phyloP scores from a whole-genome alignment of 2,797 vertebrate species.

The Etheostoma nigrum region DNA sequence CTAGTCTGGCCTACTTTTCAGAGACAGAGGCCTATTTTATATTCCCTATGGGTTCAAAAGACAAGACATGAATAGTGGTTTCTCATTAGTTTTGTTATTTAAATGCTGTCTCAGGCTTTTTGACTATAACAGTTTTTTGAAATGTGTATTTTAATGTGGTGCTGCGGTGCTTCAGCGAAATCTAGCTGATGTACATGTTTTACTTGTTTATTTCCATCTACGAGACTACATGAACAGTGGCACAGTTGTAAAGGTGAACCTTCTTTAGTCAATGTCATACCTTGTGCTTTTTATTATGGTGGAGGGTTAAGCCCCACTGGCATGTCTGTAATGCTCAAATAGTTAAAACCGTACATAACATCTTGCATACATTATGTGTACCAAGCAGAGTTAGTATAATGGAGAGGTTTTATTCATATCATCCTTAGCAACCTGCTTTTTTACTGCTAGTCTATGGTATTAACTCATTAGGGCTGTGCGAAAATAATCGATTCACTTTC shows the following conservation, averaged over 20 bases:
- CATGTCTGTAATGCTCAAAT: not conserved
- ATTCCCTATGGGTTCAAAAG: not conserved
- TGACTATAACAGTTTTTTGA: not conserved
- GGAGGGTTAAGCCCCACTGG: not conserved
- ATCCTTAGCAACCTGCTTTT: not conserved
- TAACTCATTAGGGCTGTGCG: too few species aligned
- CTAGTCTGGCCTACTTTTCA: constrained; percentile 50
- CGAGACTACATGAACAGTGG: too few species aligned
- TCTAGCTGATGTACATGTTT: too few species aligned
- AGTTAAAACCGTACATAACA: not conserved
- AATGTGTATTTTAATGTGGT: too few species aligned
- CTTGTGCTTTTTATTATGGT: not conserved
- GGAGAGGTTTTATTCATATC: not conserved
- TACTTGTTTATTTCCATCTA: too few species aligned
- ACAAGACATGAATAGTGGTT: not conserved
- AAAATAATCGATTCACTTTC: too few species aligned
- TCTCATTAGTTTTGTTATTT: not conserved
- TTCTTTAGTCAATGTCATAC: not conserved
- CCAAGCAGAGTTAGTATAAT: not conserved
- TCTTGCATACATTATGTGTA: too few species aligned
- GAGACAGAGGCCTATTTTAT: constrained; percentile 23
- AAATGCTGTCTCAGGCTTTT: too few species aligned
- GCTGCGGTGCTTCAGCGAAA: not conserved
- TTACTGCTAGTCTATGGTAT: too few species aligned
- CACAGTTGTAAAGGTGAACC: not conserved